A percentile compares a stretch with the other conserved stretches of the same genome.
Conservation (phyloP, 92 coral and sea anemone genomes). For the Umimayanthus kanabou region DNA sequence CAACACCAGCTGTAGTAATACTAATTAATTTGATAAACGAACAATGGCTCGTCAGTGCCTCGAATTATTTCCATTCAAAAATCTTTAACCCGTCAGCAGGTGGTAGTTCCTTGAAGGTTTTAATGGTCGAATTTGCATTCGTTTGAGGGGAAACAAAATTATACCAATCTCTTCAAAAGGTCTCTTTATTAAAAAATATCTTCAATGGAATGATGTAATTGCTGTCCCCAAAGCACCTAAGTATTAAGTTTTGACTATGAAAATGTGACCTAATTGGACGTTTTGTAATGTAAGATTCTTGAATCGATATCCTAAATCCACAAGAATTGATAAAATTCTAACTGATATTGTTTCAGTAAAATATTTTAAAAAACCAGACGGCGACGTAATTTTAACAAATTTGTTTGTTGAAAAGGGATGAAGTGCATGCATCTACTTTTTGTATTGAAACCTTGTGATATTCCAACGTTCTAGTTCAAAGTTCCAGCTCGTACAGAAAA, state of each 20-base stretch:
- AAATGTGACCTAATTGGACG: background rate
- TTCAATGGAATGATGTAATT: background rate
- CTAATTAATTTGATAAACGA: constrained; percentile 3
- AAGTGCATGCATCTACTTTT: background rate
- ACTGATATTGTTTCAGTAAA: background rate
- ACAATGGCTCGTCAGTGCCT: background rate
- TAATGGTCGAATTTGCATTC: constrained; percentile 23
- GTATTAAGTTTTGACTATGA: background rate
- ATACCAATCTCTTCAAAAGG: background rate
- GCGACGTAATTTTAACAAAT: background rate
- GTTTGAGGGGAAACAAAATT: background rate
- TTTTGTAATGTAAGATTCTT: background rate
- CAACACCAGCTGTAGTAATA: background rate
- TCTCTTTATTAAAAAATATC: background rate
- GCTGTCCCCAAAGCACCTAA: background rate
- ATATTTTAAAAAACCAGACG: background rate
- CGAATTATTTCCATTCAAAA: background rate
- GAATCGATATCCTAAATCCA: background rate
- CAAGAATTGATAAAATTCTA: background rate
- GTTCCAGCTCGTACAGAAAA: background rate
- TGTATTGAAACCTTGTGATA: background rate
- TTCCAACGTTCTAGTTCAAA: background rate
- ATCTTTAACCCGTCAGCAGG: background rate
- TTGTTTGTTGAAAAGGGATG: background rate
- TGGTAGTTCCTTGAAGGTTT: background rate